phyloP scores from a whole-genome alignment of 1,140 invertebrate genomes.

The Drosophila setifemur region DNA sequence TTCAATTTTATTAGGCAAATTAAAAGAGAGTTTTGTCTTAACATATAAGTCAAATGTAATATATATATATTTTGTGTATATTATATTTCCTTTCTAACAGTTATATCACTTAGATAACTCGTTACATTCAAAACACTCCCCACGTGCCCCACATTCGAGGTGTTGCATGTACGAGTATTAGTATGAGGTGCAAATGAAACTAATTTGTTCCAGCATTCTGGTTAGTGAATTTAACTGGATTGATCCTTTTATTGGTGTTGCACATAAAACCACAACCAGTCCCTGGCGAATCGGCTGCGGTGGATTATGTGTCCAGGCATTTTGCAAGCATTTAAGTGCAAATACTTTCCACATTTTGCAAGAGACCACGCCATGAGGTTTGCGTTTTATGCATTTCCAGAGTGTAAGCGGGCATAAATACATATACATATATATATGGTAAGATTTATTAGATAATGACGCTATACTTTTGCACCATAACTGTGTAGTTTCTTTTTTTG shows the following conservation, averaged over 20 bases:
- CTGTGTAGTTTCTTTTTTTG: slow-evolving; percentile 40
- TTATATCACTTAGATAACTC: too few relatives aligned
- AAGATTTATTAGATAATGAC: slow-evolving; percentile 77
- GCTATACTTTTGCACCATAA: slow-evolving; percentile 60
- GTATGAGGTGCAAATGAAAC: too few relatives aligned
- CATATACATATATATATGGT: slow-evolving; percentile 49
- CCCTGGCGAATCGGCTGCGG: slow-evolving; percentile 5
- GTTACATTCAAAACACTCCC: too few relatives aligned
- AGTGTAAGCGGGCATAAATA: slow-evolving; percentile 5
- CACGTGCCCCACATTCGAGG: neutral
- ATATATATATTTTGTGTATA: too few relatives aligned
- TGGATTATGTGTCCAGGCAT: slow-evolving; percentile 40
- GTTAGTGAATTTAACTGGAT: too few relatives aligned
- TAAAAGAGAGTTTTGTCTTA: neutral
- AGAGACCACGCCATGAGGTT: slow-evolving; percentile 52
- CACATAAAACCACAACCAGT: neutral
- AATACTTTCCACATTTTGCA: slow-evolving; percentile 62
- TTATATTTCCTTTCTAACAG: too few relatives aligned
- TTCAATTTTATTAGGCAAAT: neutral
- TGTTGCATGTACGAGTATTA: neutral
- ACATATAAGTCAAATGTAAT: too few relatives aligned
- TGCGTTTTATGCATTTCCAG: slow-evolving; percentile 41
- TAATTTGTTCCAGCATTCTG: too few relatives aligned
- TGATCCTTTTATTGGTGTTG: too few relatives aligned
- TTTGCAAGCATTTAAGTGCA: slow-evolving; percentile 34